These are phyloP conservation scores for Ploceus nigricollis DNA, from an alignment of 2,113 vertebrate species.

Conservation along the genomic window DNA sequence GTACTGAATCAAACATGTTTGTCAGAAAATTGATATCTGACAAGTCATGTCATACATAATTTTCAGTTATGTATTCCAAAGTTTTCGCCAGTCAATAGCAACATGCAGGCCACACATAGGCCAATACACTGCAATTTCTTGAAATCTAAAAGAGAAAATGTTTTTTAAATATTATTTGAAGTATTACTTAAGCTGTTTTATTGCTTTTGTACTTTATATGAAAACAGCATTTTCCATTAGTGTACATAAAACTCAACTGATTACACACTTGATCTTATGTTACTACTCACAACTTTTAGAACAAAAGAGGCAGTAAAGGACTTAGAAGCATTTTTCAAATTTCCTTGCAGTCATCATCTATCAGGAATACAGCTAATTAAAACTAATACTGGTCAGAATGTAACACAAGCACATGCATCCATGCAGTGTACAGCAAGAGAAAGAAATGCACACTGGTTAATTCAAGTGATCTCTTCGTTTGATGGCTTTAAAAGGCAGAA, in stretches of 20 bases:
- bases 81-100: background rate
- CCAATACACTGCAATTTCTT: accelerated
- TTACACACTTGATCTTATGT: background rate
- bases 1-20: background rate
- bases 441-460: background rate
- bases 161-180: background rate
- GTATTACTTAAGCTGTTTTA: background rate
- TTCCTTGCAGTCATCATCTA: background rate
- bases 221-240: background rate
- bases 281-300: background rate
- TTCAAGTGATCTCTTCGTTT: background rate
- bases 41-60: background rate
- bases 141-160: background rate
- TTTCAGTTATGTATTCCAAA: background rate
- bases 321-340: background rate
- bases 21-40: background rate
- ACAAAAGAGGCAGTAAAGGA: background rate
- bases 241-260: background rate
- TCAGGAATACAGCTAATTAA: background rate
- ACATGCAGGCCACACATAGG: accelerated
- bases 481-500: background rate
- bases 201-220: background rate
- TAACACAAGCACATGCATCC: background rate
- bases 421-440: background rate
- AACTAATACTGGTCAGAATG: background rate